Evolutionary conservation across 2,888 invertebrate genomes (phyloP).

Genomic region (Bombylius discolor): DNA sequence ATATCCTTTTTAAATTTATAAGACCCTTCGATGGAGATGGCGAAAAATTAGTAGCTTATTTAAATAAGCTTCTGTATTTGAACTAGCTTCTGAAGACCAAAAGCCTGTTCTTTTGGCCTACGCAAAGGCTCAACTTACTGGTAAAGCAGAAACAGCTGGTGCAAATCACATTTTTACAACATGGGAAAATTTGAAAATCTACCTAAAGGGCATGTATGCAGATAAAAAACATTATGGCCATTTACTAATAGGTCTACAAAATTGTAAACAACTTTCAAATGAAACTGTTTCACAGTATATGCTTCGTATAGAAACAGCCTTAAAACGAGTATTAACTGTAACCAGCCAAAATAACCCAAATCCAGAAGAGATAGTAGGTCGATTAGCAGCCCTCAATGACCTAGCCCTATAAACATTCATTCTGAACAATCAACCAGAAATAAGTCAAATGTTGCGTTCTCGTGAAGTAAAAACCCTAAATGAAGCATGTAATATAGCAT

Average conservation of each 20-base stretch:
- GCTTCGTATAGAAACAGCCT: conserved; percentile 1
- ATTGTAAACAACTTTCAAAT: conserved; percentile 1
- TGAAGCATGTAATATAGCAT: too few species aligned
- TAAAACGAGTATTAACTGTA: background rate
- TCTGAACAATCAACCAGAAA: too few species aligned
- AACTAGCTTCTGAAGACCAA: background rate
- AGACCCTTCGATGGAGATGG: background rate
- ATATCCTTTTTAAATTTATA: background rate
- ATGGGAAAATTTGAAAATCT: background rate
- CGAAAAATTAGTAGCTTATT: background rate
- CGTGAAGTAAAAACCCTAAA: too few species aligned
- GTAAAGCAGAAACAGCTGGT: too few species aligned
- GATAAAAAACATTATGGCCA: conserved; percentile 5
- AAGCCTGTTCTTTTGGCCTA: background rate
- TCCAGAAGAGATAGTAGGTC: too few species aligned
- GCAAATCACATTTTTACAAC: too few species aligned
- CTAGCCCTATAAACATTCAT: too few species aligned
- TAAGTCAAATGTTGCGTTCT: too few species aligned
- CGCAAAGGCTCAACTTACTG: too few species aligned
- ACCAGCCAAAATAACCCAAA: background rate
- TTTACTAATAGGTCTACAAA: conserved; percentile 1
- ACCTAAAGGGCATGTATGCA: background rate
- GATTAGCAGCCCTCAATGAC: too few species aligned
- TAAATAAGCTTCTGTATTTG: background rate
- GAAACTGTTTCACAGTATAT: conserved; percentile 5